Percentiles rank a stretch among this genome's conserved stretches.
Evolutionary conservation across 2,888 invertebrate genomes (phyloP).

Genomic region (Trissolcus japonicus): DNA sequence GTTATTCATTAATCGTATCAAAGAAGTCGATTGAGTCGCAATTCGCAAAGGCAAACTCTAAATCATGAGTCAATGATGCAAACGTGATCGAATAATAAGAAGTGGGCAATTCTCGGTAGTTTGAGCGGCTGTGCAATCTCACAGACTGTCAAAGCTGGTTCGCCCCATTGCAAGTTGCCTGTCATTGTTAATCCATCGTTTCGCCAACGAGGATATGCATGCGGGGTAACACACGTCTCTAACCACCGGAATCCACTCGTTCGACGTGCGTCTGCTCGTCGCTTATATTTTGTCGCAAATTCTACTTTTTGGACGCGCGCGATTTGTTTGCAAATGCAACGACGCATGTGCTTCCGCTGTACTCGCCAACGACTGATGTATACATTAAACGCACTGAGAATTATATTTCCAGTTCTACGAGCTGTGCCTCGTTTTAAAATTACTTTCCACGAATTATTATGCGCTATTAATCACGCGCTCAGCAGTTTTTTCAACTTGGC

Average conservation of each 20-base stretch:
- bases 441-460: constrained; percentile 25
- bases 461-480: constrained; percentile 8
- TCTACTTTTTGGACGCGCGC: constrained; percentile 44
- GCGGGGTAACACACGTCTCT: constrained; percentile 51
- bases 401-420: constrained; percentile 29
- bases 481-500: background rate
- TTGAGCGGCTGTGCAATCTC: constrained; percentile 63
- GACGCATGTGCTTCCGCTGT: constrained; percentile 52
- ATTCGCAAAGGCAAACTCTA: constrained; percentile 14
- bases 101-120: constrained; percentile 37
- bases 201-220: constrained; percentile 45
- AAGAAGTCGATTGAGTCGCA: background rate
- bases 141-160: constrained; percentile 59
- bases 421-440: constrained; percentile 26
- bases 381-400: constrained; percentile 43
- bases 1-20: constrained; percentile 18
- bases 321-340: constrained; percentile 52
- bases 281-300: constrained; percentile 40
- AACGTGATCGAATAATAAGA: constrained; percentile 40
- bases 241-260: constrained; percentile 57
- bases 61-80: constrained; percentile 48
- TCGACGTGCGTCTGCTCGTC: constrained; percentile 50
- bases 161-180: constrained; percentile 55
- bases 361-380: constrained; percentile 41
- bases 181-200: constrained; percentile 63